These are phyloP conservation scores for Trichonephila clavipes DNA, from an alignment of 1,140 invertebrate species.

Conservation along the genomic window DNA sequence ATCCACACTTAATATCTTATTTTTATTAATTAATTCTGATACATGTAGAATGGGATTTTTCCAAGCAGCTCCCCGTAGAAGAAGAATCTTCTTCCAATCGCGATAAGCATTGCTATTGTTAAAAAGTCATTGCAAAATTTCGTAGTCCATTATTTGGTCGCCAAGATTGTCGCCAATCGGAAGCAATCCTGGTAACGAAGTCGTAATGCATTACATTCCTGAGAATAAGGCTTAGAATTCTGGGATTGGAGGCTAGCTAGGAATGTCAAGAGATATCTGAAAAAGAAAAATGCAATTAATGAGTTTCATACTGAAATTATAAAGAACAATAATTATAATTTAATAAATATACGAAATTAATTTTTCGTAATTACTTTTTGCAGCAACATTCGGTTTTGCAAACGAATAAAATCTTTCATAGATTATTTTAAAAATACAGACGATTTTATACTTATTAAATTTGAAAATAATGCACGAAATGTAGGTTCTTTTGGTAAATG, in stretches of 20 bases:
- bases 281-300: not conserved
- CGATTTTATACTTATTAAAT: too few species aligned
- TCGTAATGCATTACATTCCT: not conserved
- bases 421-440: too few species aligned
- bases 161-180: not conserved
- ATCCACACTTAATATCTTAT: not conserved
- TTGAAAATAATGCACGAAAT: too few species aligned
- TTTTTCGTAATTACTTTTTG: too few species aligned
- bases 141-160: not conserved
- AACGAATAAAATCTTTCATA: too few species aligned
- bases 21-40: not conserved
- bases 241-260: constrained; percentile 8
- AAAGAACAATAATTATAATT: too few species aligned
- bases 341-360: too few species aligned
- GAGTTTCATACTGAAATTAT: not conserved
- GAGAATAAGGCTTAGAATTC: constrained; percentile 28
- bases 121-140: not conserved
- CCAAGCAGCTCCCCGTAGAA: constrained; percentile 4
- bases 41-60: not conserved
- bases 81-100: not conserved
- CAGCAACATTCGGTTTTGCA: too few species aligned
- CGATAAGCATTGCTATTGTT: not conserved
- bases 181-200: not conserved
- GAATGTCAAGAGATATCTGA: constrained; percentile 28
- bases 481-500: too few species aligned